Evolutionary conservation across 2,888 invertebrate species (phyloP), one percentile per base, ranked within the genome.

Genomic region (Drosophila diplacantha): DNA sequence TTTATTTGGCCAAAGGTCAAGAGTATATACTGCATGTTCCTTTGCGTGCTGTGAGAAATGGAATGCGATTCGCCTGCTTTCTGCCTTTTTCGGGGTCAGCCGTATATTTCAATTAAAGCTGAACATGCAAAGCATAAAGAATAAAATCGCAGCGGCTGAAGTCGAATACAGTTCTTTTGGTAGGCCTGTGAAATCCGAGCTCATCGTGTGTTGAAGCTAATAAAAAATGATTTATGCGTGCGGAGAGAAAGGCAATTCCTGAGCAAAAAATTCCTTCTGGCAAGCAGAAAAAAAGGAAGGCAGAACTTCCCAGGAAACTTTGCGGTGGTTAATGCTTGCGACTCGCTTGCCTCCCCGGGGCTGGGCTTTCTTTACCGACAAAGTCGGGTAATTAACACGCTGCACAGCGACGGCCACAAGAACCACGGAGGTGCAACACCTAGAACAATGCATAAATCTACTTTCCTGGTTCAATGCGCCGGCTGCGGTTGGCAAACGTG

Each of bases 31-130:
- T 51, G 39, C 39, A 47, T 53, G 62, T 72, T 65, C 62, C 73
- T 71, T 75, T 56, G 44, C 62, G 60, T 75, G 74, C 62, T 69
- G 70, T 81, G 62, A 63, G 46, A 26, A 63, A 64, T 68, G 51
- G 76, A 29, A 41, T 29, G 29, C 34, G 62, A 35, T 61, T 64
- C 31, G 22, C 32, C 46, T 57, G 20, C 52, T 41, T 46, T 49
- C 29, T 44, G 63, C 59, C 46, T 49, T 47, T 68, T 68, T 61
- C 49, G 53, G 55, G 80, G 71, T 68, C 67, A 67, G 54, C 14
- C 68, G 80, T 77, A 80, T 74, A 78, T 80, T 72, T 82, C 81
- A 78, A 78, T 78, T 78, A 76, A 76, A 74, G 77, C 44, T 70
- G 68, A 73, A 64, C 77, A 77, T 77, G 77, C 77, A 80, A 82